Evolutionary conservation across 2,113 vertebrate species (phyloP).

Genomic region (Xenus cinereus): DNA sequence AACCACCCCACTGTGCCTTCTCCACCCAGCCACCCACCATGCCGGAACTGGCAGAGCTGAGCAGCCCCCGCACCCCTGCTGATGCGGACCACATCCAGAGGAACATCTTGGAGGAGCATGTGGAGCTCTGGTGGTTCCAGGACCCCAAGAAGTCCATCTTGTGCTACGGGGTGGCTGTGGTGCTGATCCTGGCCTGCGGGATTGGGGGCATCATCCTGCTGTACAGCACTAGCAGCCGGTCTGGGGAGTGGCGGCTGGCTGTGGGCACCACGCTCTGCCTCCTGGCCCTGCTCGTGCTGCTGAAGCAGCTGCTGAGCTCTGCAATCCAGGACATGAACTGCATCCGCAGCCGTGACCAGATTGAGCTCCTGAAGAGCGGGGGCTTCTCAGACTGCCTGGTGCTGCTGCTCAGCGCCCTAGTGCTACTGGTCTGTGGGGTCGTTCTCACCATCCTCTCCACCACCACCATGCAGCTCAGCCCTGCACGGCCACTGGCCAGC

Average conservation of each 20-base stretch:
- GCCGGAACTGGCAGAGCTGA: conserved; percentile 81
- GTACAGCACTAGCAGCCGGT: conserved; percentile 93
- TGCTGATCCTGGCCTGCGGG: conserved; percentile 88
- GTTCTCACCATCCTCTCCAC: conserved; percentile 86
- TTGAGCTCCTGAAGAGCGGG: conserved; percentile 90
- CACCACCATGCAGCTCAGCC: conserved; percentile 79
- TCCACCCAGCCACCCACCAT: conserved; percentile 43
- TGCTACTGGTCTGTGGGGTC: conserved; percentile 84
- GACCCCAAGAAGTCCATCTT: conserved; percentile 89
- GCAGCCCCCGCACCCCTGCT: conserved; percentile 55
- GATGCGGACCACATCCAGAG: conserved; percentile 80
- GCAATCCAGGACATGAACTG: conserved; percentile 99
- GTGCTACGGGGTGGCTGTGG: conserved; percentile 87
- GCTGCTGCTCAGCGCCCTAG: conserved; percentile 84
- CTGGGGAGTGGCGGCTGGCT: conserved; percentile 92
- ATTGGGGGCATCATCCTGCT: conserved; percentile 88
- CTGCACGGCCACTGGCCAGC: conserved; percentile 74
- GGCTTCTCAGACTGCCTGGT: conserved; percentile 87
- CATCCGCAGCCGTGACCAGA: conserved; percentile 85
- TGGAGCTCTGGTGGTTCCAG: conserved; percentile 97
- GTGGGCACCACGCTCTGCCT: conserved; percentile 89
- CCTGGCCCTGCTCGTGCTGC: conserved; percentile 88
- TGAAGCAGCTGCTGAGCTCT: conserved; percentile 96
- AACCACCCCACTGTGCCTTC: not conserved
- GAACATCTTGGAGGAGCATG: conserved; percentile 90